Percentiles rank a stretch among this genome's conserved stretches.
Evolutionary conservation across 2,888 invertebrate species (phyloP).

Genomic region (Monopis laevigella): DNA sequence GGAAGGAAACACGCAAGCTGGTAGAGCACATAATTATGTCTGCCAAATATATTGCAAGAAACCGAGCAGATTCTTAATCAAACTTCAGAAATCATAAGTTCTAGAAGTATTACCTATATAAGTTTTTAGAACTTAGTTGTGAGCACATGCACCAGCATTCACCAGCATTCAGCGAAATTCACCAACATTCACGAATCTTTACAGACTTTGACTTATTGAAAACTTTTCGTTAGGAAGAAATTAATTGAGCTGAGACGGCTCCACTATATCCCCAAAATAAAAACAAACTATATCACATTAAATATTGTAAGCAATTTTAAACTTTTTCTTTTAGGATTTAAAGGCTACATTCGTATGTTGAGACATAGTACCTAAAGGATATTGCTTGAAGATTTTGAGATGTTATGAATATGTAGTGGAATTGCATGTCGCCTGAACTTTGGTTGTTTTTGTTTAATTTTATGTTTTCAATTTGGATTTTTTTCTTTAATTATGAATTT

Average conservation of each 20-base stretch:
- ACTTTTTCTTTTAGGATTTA: neutral
- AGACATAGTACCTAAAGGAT: slow-evolving; percentile 3
- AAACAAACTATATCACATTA: neutral
- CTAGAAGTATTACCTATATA: neutral
- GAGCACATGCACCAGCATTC: slow-evolving; percentile 10
- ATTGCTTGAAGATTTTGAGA: slow-evolving; percentile 10
- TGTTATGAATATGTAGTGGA: too few species aligned
- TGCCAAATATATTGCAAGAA: too few species aligned
- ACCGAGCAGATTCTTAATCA: neutral
- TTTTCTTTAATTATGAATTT: too few species aligned
- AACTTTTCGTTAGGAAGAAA: slow-evolving; percentile 14
- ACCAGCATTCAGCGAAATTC: slow-evolving; percentile 9
- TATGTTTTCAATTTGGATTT: too few species aligned
- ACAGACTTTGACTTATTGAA: slow-evolving; percentile 12
- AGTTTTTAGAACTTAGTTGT: neutral
- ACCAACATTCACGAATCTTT: slow-evolving; percentile 7
- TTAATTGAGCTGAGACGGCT: slow-evolving; percentile 14
- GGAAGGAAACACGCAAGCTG: too few species aligned
- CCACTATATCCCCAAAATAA: neutral
- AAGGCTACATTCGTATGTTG: neutral
- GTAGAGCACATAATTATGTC: too few species aligned
- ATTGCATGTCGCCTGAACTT: too few species aligned
- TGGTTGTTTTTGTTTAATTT: too few species aligned
- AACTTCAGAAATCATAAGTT: slow-evolving; percentile 8
- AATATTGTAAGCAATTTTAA: neutral